Evolutionary conservation across 1,140 invertebrate genomes (phyloP).

Genomic region (Procambarus virginalis): DNA sequence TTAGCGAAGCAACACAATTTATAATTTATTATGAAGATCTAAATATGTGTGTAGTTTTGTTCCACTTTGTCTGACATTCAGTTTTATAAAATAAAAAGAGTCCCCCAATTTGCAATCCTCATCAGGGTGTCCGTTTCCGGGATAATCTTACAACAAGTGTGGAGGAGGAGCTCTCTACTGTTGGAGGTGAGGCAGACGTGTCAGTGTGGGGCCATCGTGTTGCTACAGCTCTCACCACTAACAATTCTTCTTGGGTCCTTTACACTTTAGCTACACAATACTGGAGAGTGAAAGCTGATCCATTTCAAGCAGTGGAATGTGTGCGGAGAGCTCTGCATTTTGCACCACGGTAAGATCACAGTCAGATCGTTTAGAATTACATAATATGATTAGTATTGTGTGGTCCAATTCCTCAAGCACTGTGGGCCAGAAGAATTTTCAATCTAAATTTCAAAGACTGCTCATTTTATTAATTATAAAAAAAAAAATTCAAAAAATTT

Average conservation of each 20-base stretch:
- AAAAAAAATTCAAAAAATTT: no score
- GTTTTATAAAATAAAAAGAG: no score
- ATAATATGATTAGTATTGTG: no score
- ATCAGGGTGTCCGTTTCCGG: conserved; percentile 78
- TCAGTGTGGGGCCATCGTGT: conserved; percentile 82
- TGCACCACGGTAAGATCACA: conserved; percentile 81
- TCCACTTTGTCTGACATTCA: no score
- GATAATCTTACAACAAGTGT: conserved; percentile 79
- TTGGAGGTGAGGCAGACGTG: conserved; percentile 79
- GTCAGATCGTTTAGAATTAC: no score
- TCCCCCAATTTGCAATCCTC: conserved; percentile 33
- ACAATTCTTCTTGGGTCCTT: conserved; percentile 87
- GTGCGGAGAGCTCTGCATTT: conserved; percentile 84
- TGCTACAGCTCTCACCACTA: conserved; percentile 80
- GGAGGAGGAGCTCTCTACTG: conserved; percentile 81
- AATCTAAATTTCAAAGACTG: no score
- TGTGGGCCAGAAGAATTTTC: no score
- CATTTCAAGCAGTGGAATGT: conserved; percentile 87
- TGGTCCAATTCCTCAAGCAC: no score
- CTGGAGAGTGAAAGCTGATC: conserved; percentile 87
- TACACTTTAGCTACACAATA: conserved; percentile 89
- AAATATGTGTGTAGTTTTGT: no score
- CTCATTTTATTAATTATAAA: no score
- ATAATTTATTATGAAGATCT: no score
- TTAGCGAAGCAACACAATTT: no score